These are phyloP conservation scores for Rhaphigaster nebulosa DNA, from an alignment of 2,888 invertebrate genomes.

Conservation along the genomic window DNA sequence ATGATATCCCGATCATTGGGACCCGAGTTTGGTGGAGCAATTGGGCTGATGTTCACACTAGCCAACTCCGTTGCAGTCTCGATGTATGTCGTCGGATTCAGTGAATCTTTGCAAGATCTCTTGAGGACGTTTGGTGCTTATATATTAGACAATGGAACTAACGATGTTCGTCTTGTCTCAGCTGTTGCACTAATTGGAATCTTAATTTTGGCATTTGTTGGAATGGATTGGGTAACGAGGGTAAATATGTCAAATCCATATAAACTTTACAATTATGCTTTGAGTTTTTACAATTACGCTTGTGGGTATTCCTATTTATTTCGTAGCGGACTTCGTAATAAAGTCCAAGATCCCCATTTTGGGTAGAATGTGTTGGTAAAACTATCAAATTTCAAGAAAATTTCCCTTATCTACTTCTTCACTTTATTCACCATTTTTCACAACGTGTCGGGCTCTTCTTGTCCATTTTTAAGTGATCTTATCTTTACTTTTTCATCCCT, in stretches of 20 bases:
- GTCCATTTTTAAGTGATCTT: no score
- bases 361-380: no score
- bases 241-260: slow-evolving; percentile 68
- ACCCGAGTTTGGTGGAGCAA: slow-evolving; percentile 96
- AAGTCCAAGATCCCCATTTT: no score
- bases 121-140: slow-evolving; percentile 73
- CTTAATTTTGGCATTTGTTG: slow-evolving; percentile 90
- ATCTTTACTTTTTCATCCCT: no score
- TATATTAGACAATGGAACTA: slow-evolving; percentile 78
- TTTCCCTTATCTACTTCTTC: no score
- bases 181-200: slow-evolving; percentile 85
- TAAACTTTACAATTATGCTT: not conserved
- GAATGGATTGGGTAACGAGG: slow-evolving; percentile 98
- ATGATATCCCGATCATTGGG: slow-evolving; percentile 98
- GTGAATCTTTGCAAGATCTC: slow-evolving; percentile 84
- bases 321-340: no score
- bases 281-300: not conserved
- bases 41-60: slow-evolving; percentile 94
- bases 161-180: slow-evolving; percentile 87
- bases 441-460: no score
- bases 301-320: no score
- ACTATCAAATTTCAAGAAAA: no score
- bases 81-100: slow-evolving; percentile 98
- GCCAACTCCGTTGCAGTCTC: slow-evolving; percentile 97
- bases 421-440: no score